phyloP scores from a whole-genome alignment of 2,888 invertebrate genomes.

The Plagodis pulveraria region DNA sequence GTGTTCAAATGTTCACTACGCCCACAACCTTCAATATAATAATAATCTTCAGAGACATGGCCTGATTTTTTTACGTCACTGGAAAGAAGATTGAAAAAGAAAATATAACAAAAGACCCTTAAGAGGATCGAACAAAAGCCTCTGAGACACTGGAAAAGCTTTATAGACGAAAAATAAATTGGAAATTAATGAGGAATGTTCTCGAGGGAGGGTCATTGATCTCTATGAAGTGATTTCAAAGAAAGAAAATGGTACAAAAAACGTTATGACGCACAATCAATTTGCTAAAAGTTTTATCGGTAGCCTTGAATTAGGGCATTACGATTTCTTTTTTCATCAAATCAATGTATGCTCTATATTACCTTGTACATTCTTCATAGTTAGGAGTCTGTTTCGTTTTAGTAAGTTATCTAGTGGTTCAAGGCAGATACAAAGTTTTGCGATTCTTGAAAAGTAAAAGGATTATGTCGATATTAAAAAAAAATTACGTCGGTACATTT shows the following conservation, averaged over 20 bases:
- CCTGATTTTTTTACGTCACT: not conserved
- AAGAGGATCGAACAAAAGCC: slow-evolving; percentile 38
- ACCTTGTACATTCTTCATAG: too few relatives aligned
- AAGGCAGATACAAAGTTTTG: too few relatives aligned
- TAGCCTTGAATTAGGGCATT: too few relatives aligned
- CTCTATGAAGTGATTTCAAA: slow-evolving; percentile 29
- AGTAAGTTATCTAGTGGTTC: too few relatives aligned
- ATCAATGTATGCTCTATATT: too few relatives aligned
- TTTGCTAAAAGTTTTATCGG: slow-evolving; percentile 11
- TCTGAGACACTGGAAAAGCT: slow-evolving; percentile 31
- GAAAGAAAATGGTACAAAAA: slow-evolving; percentile 25
- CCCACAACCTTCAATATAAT: not conserved
- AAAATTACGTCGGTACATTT: too few relatives aligned
- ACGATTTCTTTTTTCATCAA: too few relatives aligned
- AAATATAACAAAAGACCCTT: slow-evolving; percentile 32
- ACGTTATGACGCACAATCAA: slow-evolving; percentile 23
- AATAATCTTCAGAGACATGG: slow-evolving; percentile 3
- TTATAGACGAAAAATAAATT: slow-evolving; percentile 38
- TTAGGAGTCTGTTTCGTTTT: too few relatives aligned
- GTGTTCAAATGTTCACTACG: slow-evolving; percentile 2
- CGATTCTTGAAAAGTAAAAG: too few relatives aligned
- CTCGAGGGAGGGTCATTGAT: slow-evolving; percentile 36
- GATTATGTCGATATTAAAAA: too few relatives aligned
- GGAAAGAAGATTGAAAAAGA: slow-evolving; percentile 16
- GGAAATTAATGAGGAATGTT: slow-evolving; percentile 35